Conservation (phyloP, 2,888 invertebrate genomes). For the Aromia moschata region DNA sequence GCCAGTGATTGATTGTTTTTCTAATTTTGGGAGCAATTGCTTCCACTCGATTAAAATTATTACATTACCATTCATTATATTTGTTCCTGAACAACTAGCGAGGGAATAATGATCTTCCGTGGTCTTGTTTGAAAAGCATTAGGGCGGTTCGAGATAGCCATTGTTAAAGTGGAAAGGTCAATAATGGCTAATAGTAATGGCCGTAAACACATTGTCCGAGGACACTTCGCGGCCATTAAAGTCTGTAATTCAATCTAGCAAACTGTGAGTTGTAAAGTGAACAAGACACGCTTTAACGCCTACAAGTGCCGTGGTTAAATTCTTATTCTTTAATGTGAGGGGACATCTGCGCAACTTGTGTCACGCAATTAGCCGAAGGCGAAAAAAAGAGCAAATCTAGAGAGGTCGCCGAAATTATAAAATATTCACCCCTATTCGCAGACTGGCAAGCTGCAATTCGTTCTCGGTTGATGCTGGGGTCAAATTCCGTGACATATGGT, state of each 20-base stretch:
- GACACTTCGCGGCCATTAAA: slow-evolving; percentile 49
- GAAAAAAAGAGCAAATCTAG: slow-evolving; percentile 4
- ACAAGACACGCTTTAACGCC: slow-evolving; percentile 25
- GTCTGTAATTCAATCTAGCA: slow-evolving; percentile 22
- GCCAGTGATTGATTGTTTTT: too few species aligned
- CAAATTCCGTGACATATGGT: too few species aligned
- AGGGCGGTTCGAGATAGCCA: slow-evolving; percentile 1
- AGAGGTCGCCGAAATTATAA: slow-evolving; percentile 3
- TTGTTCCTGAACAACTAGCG: too few species aligned
- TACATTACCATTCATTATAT: too few species aligned
- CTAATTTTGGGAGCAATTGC: too few species aligned
- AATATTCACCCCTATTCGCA: neutral
- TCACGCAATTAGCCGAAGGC: neutral
- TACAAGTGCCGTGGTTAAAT: slow-evolving; percentile 12
- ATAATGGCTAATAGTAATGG: slow-evolving; percentile 51
- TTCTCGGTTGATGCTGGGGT: neutral
- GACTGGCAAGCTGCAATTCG: neutral
- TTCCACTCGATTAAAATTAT: too few species aligned
- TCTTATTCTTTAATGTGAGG: slow-evolving; percentile 4
- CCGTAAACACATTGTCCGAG: slow-evolving; percentile 49
- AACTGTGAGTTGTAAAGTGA: slow-evolving; percentile 23
- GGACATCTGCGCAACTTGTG: slow-evolving; percentile 20
- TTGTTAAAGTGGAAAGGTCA: slow-evolving; percentile 48
- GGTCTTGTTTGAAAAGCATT: neutral
- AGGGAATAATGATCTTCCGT: too few species aligned